These are phyloP conservation scores for Mythimna ferrago DNA, from an alignment of 2,888 invertebrate genomes.

Conservation along the genomic window DNA sequence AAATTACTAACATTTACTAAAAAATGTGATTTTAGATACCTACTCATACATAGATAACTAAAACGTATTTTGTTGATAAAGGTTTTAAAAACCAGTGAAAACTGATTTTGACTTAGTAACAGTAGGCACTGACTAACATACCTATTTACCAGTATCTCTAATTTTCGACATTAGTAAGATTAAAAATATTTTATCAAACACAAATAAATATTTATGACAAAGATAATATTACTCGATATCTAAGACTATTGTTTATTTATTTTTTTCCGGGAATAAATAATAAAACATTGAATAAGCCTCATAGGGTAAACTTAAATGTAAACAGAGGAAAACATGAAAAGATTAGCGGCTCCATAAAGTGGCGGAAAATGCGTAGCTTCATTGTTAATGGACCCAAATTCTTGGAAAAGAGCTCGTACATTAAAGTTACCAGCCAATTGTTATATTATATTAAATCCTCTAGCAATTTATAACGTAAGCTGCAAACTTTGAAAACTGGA, in stretches of 20 bases:
- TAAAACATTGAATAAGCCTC: slow-evolving; percentile 1
- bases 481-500: slow-evolving; percentile 17
- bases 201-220: neutral
- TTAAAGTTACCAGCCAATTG: slow-evolving; percentile 20
- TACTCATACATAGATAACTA: no score
- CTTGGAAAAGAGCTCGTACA: slow-evolving; percentile 12
- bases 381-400: slow-evolving; percentile 29
- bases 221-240: neutral
- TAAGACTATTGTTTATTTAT: neutral
- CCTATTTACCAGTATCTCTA: neutral
- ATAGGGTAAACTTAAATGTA: slow-evolving; percentile 12
- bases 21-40: no score
- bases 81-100: no score
- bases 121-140: no score
- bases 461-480: slow-evolving; percentile 15
- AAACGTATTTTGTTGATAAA: no score
- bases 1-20: neutral
- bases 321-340: slow-evolving; percentile 24
- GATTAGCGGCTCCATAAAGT: slow-evolving; percentile 27
- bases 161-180: neutral
- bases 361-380: slow-evolving; percentile 17
- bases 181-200: slow-evolving; percentile 4
- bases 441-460: slow-evolving; percentile 20
- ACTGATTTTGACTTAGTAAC: no score
- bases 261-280: slow-evolving; percentile 11